Conservation (phyloP, 2,888 invertebrate species). For the Diaperis boleti region DNA sequence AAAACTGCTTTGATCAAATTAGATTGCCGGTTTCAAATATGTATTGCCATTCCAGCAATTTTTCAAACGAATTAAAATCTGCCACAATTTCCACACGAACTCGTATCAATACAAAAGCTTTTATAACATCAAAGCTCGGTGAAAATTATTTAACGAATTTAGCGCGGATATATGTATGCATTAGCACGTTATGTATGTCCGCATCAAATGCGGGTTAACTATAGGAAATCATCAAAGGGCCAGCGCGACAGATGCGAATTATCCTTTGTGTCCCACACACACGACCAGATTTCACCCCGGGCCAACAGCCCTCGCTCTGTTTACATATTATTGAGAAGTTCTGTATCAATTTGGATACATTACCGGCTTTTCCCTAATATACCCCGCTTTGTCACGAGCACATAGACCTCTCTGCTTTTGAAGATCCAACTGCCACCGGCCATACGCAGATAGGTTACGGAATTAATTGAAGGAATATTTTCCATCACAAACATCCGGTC, state of each 20-base stretch:
- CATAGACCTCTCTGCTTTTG: conserved; percentile 14
- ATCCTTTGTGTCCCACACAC: conserved; percentile 61
- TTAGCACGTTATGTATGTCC: conserved; percentile 59
- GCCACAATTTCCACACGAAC: conserved; percentile 29
- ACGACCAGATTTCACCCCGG: conserved; percentile 52
- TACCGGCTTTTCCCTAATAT: conserved; percentile 46
- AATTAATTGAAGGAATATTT: conserved; percentile 38
- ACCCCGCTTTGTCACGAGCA: conserved; percentile 30
- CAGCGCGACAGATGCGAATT: conserved; percentile 63
- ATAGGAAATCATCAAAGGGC: conserved; percentile 62
- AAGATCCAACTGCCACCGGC: conserved; percentile 9
- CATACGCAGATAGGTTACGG: conserved; percentile 15
- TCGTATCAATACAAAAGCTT: conserved; percentile 45
- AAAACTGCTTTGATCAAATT: conserved; percentile 30
- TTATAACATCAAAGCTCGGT: conserved; percentile 53
- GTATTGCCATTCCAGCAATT: background rate
- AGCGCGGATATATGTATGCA: conserved; percentile 58
- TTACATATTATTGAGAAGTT: conserved; percentile 60
- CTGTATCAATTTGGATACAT: conserved; percentile 58
- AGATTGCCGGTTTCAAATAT: conserved; percentile 3
- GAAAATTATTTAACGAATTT: conserved; percentile 63
- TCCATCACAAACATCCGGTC: conserved; percentile 37
- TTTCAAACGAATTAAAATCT: conserved; percentile 28
- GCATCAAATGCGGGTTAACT: conserved; percentile 58
- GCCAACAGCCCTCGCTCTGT: conserved; percentile 54